phyloP scores from a whole-genome alignment of 2,888 invertebrate genomes.

The Anoplius nigerrimus region DNA sequence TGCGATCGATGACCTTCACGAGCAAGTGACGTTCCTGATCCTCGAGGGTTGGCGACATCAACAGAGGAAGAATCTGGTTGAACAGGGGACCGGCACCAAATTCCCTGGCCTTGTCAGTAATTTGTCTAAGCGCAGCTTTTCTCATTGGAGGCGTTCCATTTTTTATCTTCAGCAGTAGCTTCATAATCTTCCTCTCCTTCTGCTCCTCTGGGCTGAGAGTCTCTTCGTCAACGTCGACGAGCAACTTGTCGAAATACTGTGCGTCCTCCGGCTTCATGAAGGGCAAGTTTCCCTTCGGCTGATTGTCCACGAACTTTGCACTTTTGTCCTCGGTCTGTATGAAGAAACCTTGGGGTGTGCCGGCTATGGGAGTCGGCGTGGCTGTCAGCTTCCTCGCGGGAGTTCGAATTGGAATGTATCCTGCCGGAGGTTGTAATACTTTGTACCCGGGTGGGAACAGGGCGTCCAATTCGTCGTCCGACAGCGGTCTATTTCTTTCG shows the following conservation, averaged over 20 bases:
- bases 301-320: constrained; percentile 94
- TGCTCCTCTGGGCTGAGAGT: constrained; percentile 95
- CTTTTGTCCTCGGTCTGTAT: constrained; percentile 94
- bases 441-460: constrained; percentile 99
- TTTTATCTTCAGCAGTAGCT: constrained; percentile 97
- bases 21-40: constrained; percentile 99
- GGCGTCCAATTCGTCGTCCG: constrained; percentile 97
- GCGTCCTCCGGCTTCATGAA: constrained; percentile 98
- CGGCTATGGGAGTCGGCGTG: constrained; percentile 97
- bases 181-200: constrained; percentile 99
- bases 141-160: constrained; percentile 99
- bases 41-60: constrained; percentile 99
- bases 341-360: constrained; percentile 95
- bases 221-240: constrained; percentile 99
- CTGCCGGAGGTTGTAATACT: constrained; percentile 95
- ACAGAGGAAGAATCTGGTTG: constrained; percentile 97
- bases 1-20: constrained; percentile 99
- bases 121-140: constrained; percentile 97
- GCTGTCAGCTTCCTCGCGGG: constrained; percentile 98
- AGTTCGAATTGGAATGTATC: constrained; percentile 96
- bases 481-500: constrained; percentile 95
- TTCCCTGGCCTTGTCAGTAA: constrained; percentile 98
- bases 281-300: constrained; percentile 98
- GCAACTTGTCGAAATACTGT: constrained; percentile 98
- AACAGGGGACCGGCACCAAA: constrained; percentile 99